Conservation (phyloP, 2,888 invertebrate genomes). For the Heliconius charithonia region DNA sequence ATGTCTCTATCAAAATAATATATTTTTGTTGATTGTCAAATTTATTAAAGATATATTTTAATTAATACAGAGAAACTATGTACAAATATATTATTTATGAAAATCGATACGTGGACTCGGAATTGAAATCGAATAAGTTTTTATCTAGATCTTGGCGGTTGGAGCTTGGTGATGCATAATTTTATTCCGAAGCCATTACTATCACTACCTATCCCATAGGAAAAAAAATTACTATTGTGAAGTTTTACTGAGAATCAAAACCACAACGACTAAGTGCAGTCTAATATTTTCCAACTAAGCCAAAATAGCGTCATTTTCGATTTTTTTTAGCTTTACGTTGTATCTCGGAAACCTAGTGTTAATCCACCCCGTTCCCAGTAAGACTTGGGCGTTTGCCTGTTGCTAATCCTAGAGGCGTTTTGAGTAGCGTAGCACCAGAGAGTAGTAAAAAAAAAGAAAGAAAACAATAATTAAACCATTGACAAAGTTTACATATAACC, state of each 20-base stretch:
- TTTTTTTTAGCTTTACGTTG: no score
- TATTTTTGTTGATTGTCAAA: not conserved
- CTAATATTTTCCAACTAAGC: no score
- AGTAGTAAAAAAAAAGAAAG: not conserved
- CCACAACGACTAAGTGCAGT: no score
- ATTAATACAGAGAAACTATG: not conserved
- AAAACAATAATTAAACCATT: not conserved
- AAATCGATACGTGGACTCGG: not conserved
- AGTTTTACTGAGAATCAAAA: no score
- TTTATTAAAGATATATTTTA: not conserved
- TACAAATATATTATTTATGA: not conserved
- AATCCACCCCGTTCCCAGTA: no score
- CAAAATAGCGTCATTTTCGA: no score
- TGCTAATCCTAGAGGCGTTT: not conserved
- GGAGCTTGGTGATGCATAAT: not conserved
- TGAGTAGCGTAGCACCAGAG: not conserved
- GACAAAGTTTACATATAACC: no score
- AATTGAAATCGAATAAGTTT: not conserved
- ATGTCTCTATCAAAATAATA: slow-evolving; percentile 27
- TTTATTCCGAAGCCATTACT: no score
- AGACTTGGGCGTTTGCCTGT: no score
- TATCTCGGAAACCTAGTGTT: no score
- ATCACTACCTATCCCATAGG: no score
- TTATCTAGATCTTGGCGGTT: not conserved
- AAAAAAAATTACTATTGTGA: no score